A percentile compares a stretch with the other conserved stretches of the same genome.
These are phyloP conservation scores for Mycteria americana DNA, from an alignment of 2,797 vertebrate species.

Conservation along the genomic window DNA sequence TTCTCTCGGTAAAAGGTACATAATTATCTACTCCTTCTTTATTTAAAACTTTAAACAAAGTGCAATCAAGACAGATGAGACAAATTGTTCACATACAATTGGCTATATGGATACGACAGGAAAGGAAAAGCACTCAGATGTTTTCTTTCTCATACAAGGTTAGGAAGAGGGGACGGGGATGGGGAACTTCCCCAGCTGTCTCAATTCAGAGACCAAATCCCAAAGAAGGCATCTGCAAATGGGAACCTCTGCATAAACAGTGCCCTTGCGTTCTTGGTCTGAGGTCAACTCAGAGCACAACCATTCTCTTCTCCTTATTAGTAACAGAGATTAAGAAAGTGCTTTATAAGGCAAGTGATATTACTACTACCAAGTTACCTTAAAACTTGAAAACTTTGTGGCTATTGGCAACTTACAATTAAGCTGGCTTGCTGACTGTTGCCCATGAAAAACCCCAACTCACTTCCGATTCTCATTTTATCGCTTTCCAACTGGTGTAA, in stretches of 20 bases:
- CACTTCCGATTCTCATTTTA: not conserved
- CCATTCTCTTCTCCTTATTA: not conserved
- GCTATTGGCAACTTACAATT: not conserved
- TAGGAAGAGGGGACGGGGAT: not conserved
- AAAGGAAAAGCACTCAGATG: not conserved
- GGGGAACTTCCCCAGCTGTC: not conserved
- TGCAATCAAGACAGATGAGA: not conserved
- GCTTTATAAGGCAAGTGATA: not conserved
- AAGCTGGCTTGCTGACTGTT: not conserved
- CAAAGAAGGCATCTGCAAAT: not conserved
- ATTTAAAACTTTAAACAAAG: not conserved
- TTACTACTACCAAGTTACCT: not conserved
- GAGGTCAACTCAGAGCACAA: not conserved
- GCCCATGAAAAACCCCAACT: not conserved
- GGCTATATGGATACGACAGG: not conserved
- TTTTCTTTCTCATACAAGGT: not conserved
- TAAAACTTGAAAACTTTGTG: not conserved
- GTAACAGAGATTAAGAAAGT: not conserved
- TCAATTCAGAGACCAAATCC: not conserved
- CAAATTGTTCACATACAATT: not conserved
- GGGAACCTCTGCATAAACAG: not conserved
- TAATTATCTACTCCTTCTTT: not conserved
- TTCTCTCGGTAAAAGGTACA: not conserved
- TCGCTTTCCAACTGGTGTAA: not conserved
- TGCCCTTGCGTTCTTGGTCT: not conserved